Conservation (phyloP, 1,140 invertebrate species). For the Lanistes nyassanus region DNA sequence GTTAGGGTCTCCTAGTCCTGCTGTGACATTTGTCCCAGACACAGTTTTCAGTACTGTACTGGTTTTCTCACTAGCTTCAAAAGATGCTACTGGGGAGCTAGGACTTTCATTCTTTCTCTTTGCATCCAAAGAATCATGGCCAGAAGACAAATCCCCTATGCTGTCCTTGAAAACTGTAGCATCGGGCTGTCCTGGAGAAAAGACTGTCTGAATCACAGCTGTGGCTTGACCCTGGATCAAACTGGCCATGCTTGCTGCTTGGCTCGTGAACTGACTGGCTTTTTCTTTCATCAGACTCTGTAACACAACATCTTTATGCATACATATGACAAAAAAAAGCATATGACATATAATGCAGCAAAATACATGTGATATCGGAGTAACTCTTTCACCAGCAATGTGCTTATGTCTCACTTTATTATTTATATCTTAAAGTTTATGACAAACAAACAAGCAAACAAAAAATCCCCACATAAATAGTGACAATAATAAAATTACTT, state of each 20-base stretch:
- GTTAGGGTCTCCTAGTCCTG: no score
- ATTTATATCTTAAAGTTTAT: no score
- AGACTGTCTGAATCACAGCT: conserved; percentile 29
- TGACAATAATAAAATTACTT: background rate
- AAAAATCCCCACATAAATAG: background rate
- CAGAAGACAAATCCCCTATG: background rate
- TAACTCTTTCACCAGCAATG: no score
- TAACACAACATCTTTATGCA: background rate
- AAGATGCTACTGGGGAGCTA: background rate
- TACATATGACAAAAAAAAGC: background rate
- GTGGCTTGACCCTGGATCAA: conserved; percentile 33
- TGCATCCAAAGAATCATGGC: background rate
- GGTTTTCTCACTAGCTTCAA: background rate
- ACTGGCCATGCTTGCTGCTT: conserved; percentile 12
- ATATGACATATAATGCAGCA: no score
- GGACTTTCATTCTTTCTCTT: background rate
- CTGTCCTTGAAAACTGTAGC: background rate
- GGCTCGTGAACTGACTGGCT: conserved; percentile 34
- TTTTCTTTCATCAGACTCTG: conserved; percentile 44
- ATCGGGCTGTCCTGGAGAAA: conserved; percentile 5
- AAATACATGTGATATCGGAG: no score
- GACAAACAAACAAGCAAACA: no score
- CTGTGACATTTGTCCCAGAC: background rate
- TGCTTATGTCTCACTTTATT: no score
- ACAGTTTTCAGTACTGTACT: background rate